phyloP scores from a whole-genome alignment of 2,888 invertebrate genomes.

The Caenorhabditis sinica region DNA sequence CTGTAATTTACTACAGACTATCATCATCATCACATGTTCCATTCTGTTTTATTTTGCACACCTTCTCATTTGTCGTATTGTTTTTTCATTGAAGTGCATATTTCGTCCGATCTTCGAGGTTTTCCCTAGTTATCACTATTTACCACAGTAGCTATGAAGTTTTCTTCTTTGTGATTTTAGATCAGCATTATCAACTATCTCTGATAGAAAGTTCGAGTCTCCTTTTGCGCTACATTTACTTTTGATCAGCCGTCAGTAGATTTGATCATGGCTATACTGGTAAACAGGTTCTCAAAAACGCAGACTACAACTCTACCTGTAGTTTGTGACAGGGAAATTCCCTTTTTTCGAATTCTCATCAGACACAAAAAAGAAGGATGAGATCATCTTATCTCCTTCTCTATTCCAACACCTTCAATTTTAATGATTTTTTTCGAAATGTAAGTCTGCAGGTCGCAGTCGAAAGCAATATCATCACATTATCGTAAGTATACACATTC shows the following conservation, averaged over 20 bases:
- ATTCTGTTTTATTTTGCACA: slow-evolving; percentile 29
- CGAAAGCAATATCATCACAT: slow-evolving; percentile 18
- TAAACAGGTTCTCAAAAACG: slow-evolving; percentile 57
- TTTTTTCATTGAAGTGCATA: slow-evolving; percentile 19
- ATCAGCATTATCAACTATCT: slow-evolving; percentile 7
- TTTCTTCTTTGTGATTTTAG: slow-evolving; percentile 14
- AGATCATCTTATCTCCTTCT: slow-evolving; percentile 4
- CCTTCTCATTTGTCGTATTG: slow-evolving; percentile 4
- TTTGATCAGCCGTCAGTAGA: background rate
- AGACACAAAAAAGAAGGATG: slow-evolving; percentile 22
- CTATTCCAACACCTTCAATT: slow-evolving; percentile 10
- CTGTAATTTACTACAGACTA: slow-evolving; percentile 19
- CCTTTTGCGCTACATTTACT: slow-evolving; percentile 1
- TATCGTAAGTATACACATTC: slow-evolving; percentile 35
- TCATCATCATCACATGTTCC: slow-evolving; percentile 42
- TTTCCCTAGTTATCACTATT: background rate
- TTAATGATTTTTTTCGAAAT: background rate
- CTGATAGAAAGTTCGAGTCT: slow-evolving; percentile 5
- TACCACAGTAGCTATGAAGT: background rate
- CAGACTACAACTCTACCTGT: slow-evolving; percentile 44
- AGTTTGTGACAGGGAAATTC: slow-evolving; percentile 48
- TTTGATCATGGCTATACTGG: slow-evolving; percentile 25
- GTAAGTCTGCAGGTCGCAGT: slow-evolving; percentile 27
- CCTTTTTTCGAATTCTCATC: slow-evolving; percentile 11
- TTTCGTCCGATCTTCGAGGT: slow-evolving; percentile 24